A percentile compares a stretch with the other conserved stretches of the same genome.
Evolutionary conservation across 2,113 vertebrate species (phyloP).

Genomic region (Dromas ardeola): DNA sequence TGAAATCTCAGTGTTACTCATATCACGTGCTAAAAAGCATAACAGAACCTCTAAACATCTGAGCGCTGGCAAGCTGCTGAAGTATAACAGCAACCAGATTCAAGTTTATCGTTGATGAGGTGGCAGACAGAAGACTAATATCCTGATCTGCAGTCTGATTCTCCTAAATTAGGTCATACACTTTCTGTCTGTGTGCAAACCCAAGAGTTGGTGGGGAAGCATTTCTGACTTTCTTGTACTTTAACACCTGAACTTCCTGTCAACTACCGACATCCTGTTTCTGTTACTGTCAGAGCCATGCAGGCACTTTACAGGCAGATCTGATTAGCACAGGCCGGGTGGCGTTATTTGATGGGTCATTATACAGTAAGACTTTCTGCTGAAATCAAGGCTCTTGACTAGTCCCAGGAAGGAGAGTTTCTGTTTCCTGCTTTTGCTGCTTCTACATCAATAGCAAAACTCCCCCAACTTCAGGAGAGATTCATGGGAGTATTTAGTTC

Average conservation of each 20-base stretch:
- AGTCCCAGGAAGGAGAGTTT: not conserved
- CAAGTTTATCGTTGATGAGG: not conserved
- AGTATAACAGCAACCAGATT: not conserved
- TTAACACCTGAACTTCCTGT: conserved; percentile 13
- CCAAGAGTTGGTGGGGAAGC: not conserved
- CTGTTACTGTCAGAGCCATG: not conserved
- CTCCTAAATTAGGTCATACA: not conserved
- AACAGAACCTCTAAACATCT: not conserved
- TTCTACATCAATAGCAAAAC: not conserved
- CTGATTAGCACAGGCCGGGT: not conserved
- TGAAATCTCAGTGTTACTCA: not conserved
- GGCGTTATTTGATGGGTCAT: not conserved
- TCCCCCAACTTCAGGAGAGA: not conserved
- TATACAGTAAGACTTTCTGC: not conserved
- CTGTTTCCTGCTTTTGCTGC: not conserved
- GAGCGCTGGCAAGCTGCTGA: not conserved
- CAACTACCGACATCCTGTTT: not conserved
- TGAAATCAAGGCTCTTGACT: not conserved
- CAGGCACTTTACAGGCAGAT: not conserved
- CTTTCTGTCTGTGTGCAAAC: not conserved
- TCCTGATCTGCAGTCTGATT: not conserved
- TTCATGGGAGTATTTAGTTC: not conserved
- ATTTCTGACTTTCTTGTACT: not conserved
- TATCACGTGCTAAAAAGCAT: not conserved
- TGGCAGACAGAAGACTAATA: not conserved